Base-by-base conservation (phyloP, 1,140 invertebrate species). In the Pseudomyrmex cubaensis region DNA sequence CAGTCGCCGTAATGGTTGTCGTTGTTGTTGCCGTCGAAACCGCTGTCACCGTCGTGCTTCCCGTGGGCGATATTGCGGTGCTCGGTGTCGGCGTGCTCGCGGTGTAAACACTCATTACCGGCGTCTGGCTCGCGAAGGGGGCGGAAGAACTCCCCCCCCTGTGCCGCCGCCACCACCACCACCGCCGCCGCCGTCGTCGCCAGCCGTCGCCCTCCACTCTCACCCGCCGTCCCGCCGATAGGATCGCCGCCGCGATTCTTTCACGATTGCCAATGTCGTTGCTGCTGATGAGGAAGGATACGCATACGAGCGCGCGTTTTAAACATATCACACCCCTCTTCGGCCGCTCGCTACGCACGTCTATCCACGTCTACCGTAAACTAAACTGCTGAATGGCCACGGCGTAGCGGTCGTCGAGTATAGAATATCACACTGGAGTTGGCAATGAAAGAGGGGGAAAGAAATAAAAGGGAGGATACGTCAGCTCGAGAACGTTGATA, bases 31-130 rank as follows among this genome's bases (percentile, higher is more conserved):
- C 10, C 48, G 64, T 44, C n/a, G 48, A 59, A 25, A 78, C n/a
- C n/a, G 66, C n/a, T 20, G 76, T 50, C 15, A 20, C 22, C 66
- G 66, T 54, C 35, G 70, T 48, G 56, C 54, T 75, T 20, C 76
- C 83, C 35, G 61, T 25, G 9, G 69, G 46, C 17, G 78, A 22
- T 56, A 77, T 70, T 44, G 85, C 84, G 64, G 82, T 73, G 56
- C 85, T 85, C 54, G 85, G 67, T 86, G 82, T 84, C 83, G 86
- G 54, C 83, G 87, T 66, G 35, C 64, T 87, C 76, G 74, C 54
- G 62, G 80, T 88, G 76, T 89, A 86, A 88, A 88, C 87, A 85
- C 88, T 89, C 88, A 89, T 89, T 84, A 89, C 87, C 87, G 85
- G 88, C 87, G 87, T 88, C 52, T 88, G 75, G 56, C 74, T 85